Base-by-base conservation (phyloP, 2,888 invertebrate genomes). In the Thera britannica region DNA sequence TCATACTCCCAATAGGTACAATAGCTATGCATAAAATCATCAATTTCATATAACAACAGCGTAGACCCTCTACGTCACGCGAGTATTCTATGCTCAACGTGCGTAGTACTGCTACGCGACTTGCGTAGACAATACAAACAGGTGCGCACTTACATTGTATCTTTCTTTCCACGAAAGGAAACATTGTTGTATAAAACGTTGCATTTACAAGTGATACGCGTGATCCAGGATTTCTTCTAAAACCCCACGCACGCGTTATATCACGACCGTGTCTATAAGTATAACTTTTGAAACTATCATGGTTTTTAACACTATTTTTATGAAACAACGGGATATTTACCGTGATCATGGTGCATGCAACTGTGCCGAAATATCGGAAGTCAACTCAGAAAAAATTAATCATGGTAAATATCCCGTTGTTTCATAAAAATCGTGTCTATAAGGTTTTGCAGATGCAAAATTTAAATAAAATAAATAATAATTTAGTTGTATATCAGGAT, bases 21-120 rank as follows among this genome's bases (percentile, higher is more conserved):
- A 11, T 35, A 48, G 11, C 23, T 23, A 23, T 23, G 35, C 48
- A 58, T 59, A 36, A 49, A 49, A 36, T 35, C 6, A n/a, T 58
- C 9, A 34, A 34, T 12, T 59, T 49, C 8, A 5, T 54, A 34
- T 11, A 34, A 3, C 62, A 56, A 56, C 56, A 11, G 48, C 62
- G 51, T 63, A 63, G 63, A 63, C 41, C 63, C 56, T 63, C 57
- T 63, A 57, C 63, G 51, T 34, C 63, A 62, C 36, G 11, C 56
- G 34, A 11, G 41, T 34, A 34, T 54, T 62, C 62, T 62, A 62
- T 56, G 57, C 49, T 55, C 55, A 54, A 4, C 6, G 44, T 41
- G 5, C 35, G 62, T 62, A 55, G 62, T 34, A n/a, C 35, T 35
- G 7, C 62, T 62, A 55, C 62, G 54, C 49, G 58, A 49, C 51